phyloP scores from a whole-genome alignment of 92 coral and sea anemone genomes.

The Micromussa lordhowensis region DNA sequence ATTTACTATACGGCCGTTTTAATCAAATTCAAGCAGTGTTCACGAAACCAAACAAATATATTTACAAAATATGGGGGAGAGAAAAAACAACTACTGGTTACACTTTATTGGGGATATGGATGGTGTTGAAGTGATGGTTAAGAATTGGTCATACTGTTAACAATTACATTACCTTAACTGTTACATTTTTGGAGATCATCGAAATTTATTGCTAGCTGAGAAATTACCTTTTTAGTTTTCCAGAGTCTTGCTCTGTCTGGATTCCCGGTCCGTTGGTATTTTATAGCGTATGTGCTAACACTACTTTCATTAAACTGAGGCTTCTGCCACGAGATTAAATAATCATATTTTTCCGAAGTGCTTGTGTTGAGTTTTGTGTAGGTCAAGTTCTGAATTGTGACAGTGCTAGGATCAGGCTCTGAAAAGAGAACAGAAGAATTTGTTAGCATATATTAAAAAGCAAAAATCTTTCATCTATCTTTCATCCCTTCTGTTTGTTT shows the following conservation, averaged over 20 bases:
- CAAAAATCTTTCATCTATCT: too few species aligned
- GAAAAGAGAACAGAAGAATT: not conserved
- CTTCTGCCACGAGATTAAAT: slow-evolving; percentile 7
- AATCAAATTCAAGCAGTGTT: not conserved
- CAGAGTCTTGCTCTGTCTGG: slow-evolving; percentile 2
- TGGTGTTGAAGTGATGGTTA: too few species aligned
- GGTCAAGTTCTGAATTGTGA: slow-evolving; percentile 1
- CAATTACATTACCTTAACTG: too few species aligned
- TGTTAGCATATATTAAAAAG: too few species aligned
- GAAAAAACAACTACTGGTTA: not conserved
- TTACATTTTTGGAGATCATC: too few species aligned
- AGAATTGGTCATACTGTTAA: too few species aligned
- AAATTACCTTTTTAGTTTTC: not conserved
- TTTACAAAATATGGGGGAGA: not conserved
- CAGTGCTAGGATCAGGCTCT: slow-evolving; percentile 10
- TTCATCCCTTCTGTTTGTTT: too few species aligned
- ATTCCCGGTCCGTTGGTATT: slow-evolving; percentile 6
- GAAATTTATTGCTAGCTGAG: too few species aligned
- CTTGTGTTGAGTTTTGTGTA: not conserved
- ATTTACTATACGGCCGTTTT: not conserved
- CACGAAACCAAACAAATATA: not conserved
- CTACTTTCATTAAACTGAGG: slow-evolving; percentile 2
- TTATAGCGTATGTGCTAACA: not conserved
- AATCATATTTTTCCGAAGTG: not conserved
- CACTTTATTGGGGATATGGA: too few species aligned